Percentiles rank a stretch among this genome's conserved stretches.
phyloP scores from a whole-genome alignment of 2,113 vertebrate species.

The Sylvia atricapilla region DNA sequence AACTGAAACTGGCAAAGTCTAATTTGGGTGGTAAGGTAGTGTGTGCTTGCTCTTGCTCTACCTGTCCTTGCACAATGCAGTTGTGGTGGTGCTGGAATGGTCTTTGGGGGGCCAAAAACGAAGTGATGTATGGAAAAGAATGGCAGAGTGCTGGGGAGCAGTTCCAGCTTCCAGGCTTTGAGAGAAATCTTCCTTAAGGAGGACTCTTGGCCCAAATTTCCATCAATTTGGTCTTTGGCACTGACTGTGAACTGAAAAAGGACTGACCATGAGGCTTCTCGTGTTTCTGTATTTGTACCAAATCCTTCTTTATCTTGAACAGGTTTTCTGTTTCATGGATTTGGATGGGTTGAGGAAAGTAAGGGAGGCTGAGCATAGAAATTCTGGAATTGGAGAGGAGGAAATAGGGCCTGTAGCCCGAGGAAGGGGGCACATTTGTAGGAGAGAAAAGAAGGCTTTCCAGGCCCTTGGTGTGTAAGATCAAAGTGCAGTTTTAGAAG shows the following conservation, averaged over 20 bases:
- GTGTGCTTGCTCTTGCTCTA: not conserved
- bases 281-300: not conserved
- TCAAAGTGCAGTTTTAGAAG: not conserved
- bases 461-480: not conserved
- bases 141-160: not conserved
- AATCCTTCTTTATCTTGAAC: not conserved
- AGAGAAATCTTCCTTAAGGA: not conserved
- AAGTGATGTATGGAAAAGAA: not conserved
- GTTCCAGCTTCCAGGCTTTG: not conserved
- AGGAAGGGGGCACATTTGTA: not conserved
- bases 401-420: not conserved
- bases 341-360: not conserved
- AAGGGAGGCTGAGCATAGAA: not conserved
- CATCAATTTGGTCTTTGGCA: not conserved
- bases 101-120: not conserved
- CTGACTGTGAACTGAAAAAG: not conserved
- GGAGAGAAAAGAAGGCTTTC: not conserved
- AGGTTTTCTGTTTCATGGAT: not conserved
- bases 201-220: not conserved
- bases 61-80: not conserved
- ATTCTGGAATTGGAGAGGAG: not conserved
- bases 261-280: not conserved
- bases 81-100: not conserved
- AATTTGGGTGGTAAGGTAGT: not conserved
- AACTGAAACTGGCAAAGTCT: not conserved